Conservation (phyloP, 1,140 invertebrate genomes). For the Gryllus bimaculatus region DNA sequence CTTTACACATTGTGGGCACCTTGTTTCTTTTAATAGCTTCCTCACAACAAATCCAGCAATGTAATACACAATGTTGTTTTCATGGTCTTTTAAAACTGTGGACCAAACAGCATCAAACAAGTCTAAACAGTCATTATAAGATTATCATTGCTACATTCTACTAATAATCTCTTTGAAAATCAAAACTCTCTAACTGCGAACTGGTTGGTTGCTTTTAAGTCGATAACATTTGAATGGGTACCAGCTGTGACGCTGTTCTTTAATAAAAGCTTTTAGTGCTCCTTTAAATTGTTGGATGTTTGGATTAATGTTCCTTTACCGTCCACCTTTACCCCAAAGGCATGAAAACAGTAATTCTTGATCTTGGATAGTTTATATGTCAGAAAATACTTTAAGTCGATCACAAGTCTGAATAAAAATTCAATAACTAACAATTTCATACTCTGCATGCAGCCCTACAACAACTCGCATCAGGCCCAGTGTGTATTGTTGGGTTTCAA, state of each 20-base stretch:
- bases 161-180: slow-evolving; percentile 17
- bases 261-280: slow-evolving; percentile 17
- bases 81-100: background rate
- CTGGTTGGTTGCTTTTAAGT: slow-evolving; percentile 4
- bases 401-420: background rate
- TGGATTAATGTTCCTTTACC: slow-evolving; percentile 26
- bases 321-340: slow-evolving; percentile 22
- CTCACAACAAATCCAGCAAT: slow-evolving; percentile 12
- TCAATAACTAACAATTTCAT: slow-evolving; percentile 17
- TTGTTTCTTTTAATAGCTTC: background rate
- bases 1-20: slow-evolving; percentile 8
- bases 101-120: background rate
- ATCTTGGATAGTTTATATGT: slow-evolving; percentile 22
- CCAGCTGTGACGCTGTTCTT: slow-evolving; percentile 20
- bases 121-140: background rate
- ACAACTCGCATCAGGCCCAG: no score
- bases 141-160: background rate
- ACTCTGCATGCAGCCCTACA: slow-evolving; percentile 22
- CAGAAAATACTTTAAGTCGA: slow-evolving; percentile 13
- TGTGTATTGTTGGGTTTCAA: slow-evolving; percentile 8
- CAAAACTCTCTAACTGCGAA: slow-evolving; percentile 17
- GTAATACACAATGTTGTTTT: slow-evolving; percentile 14
- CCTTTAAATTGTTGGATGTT: slow-evolving; percentile 22
- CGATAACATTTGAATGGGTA: slow-evolving; percentile 22
- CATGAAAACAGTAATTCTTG: slow-evolving; percentile 24